A percentile compares a stretch with the other conserved stretches of the same genome.
Evolutionary conservation across 2,888 invertebrate genomes (phyloP).

Genomic region (Pollenia labialis): DNA sequence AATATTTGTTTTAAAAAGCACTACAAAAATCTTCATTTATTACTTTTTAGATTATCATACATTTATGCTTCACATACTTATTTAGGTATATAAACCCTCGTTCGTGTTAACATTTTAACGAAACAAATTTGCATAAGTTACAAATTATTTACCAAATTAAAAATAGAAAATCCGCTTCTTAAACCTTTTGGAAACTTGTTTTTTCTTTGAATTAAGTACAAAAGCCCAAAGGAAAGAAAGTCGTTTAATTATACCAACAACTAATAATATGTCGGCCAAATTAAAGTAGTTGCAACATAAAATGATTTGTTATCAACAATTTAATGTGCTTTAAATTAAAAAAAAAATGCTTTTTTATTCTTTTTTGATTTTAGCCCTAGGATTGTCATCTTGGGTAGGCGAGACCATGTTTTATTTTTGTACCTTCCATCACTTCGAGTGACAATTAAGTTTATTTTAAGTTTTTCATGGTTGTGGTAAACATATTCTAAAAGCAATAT

Average conservation of each 20-base stretch:
- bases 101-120: neutral
- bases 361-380: neutral
- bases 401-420: too few species aligned
- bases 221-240: neutral
- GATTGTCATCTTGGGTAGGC: too few species aligned
- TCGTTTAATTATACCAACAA: neutral
- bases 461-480: too few species aligned
- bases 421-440: too few species aligned
- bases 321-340: neutral
- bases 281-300: neutral
- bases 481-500: too few species aligned
- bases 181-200: neutral
- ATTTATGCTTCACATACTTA: too few species aligned
- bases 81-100: neutral
- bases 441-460: too few species aligned
- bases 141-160: slow-evolving; percentile 6
- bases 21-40: too few species aligned
- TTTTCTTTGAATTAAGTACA: neutral
- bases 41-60: too few species aligned
- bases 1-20: too few species aligned
- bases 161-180: neutral
- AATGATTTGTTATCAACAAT: neutral
- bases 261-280: neutral
- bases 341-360: too few species aligned
- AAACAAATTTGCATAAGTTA: neutral